A percentile compares a stretch with the other conserved stretches of the same genome.
Conservation (phyloP, 37 sponge, comb jelly and placozoan genomes). For the Haliclona indistincta region DNA sequence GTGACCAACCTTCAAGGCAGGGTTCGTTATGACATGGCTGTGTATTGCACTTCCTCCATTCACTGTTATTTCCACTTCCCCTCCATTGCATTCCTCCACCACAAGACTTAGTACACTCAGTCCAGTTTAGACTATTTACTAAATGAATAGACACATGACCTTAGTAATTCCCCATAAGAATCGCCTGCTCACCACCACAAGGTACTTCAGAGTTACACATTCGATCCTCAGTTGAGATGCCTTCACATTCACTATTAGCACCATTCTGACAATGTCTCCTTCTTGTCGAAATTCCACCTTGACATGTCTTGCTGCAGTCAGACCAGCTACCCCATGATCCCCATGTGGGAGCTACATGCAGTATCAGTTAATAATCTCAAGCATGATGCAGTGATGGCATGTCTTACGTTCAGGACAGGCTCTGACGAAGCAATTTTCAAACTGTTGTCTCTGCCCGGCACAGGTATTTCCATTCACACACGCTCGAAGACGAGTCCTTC, state of each 20-base stretch:
- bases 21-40: slow-evolving; percentile 22
- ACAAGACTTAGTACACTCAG: slow-evolving; percentile 10
- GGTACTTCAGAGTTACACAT: not conserved
- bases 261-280: not conserved
- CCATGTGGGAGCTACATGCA: not conserved
- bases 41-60: slow-evolving; percentile 10
- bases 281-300: not conserved
- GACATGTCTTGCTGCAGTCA: not conserved
- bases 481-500: slow-evolving; percentile 36
- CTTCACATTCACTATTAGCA: not conserved
- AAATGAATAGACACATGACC: too few relatives aligned
- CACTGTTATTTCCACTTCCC: not conserved
- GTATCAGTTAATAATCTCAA: not conserved
- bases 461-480: slow-evolving; percentile 59
- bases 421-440: not conserved
- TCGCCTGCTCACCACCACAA: not conserved
- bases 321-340: not conserved
- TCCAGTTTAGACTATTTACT: too few relatives aligned
- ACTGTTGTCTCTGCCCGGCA: not conserved
- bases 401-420: not conserved
- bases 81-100: slow-evolving; percentile 24
- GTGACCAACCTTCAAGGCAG: slow-evolving; percentile 25
- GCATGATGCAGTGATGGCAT: not conserved
- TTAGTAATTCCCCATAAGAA: not conserved
- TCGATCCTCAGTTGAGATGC: not conserved